phyloP scores from a whole-genome alignment of 2,113 vertebrate genomes.

The Calypte anna region DNA sequence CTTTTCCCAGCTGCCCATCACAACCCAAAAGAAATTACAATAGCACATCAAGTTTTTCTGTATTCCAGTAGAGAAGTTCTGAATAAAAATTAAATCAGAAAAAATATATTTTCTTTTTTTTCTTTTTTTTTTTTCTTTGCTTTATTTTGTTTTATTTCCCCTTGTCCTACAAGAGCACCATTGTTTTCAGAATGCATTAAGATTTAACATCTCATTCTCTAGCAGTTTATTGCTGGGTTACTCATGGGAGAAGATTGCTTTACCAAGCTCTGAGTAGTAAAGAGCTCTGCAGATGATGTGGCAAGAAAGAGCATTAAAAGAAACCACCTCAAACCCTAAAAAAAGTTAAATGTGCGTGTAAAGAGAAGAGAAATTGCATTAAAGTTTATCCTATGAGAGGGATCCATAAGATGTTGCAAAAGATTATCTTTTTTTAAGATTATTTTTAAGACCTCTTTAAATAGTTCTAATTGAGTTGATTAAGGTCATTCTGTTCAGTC shows the following conservation, averaged over 20 bases:
- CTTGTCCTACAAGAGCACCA: background rate
- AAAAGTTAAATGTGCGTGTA: background rate
- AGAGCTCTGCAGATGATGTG: background rate
- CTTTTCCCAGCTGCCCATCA: background rate
- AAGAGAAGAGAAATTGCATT: background rate
- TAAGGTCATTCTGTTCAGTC: background rate
- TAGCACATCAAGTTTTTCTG: background rate
- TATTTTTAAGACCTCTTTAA: background rate
- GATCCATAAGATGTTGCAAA: background rate
- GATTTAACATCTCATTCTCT: conserved; percentile 30
- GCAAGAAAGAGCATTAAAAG: background rate
- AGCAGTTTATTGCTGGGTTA: conserved; percentile 23
- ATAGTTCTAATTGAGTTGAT: background rate
- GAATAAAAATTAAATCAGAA: background rate
- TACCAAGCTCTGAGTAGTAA: background rate
- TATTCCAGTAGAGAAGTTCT: background rate
- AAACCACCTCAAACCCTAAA: background rate
- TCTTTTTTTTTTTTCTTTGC: background rate
- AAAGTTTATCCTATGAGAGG: background rate
- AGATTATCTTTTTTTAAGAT: background rate
- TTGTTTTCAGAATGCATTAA: background rate
- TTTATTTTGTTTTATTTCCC: background rate
- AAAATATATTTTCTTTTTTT: background rate
- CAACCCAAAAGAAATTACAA: accelerated
- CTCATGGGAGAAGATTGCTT: background rate